phyloP scores from a whole-genome alignment of 2,113 vertebrate genomes.

The Colinus virginianus region DNA sequence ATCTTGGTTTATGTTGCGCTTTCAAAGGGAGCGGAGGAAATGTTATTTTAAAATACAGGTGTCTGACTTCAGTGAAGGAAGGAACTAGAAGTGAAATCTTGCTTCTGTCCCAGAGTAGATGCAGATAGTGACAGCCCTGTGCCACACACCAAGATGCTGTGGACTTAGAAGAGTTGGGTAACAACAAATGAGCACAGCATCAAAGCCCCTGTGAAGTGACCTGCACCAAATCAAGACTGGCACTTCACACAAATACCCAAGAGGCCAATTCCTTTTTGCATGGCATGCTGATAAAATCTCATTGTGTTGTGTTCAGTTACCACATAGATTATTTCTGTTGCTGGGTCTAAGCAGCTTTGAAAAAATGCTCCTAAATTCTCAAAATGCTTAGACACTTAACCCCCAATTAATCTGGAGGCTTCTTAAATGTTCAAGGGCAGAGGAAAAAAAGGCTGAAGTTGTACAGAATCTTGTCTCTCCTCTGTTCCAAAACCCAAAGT shows the following conservation, averaged over 20 bases:
- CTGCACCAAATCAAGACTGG: background rate
- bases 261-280: background rate
- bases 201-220: background rate
- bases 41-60: background rate
- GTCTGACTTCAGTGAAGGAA: background rate
- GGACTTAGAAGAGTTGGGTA: accelerated
- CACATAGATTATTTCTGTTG: background rate
- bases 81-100: background rate
- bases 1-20: background rate
- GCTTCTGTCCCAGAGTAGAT: background rate
- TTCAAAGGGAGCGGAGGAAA: background rate
- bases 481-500: background rate
- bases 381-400: background rate
- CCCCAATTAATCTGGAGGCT: background rate
- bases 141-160: background rate
- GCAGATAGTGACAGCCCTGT: background rate
- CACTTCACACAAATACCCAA: background rate
- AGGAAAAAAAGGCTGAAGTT: background rate
- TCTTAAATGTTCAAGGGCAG: background rate
- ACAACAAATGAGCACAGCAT: background rate
- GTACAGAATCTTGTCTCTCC: background rate
- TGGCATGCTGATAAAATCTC: background rate
- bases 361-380: background rate
- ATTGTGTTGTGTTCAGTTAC: background rate
- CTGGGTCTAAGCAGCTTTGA: background rate